Evolutionary conservation across 2,113 vertebrate species (phyloP).

Genomic region (Speoplatyrhinus poulsoni): DNA sequence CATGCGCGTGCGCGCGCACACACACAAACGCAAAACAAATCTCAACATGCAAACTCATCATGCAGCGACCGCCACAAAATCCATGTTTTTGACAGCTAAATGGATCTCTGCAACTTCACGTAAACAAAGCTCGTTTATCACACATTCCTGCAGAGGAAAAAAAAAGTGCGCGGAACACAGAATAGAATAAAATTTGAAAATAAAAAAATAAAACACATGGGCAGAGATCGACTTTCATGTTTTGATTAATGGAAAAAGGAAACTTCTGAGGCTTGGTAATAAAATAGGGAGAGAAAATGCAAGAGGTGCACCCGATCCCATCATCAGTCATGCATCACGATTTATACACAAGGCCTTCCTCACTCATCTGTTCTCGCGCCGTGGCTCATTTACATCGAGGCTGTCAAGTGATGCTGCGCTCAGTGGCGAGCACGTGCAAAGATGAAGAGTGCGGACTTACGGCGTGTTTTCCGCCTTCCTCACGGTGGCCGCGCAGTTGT

Average conservation of each 20-base stretch:
- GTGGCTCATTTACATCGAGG: conserved; percentile 58
- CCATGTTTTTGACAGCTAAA: conserved; percentile 68
- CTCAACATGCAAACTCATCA: conserved; percentile 68
- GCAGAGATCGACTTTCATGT: conserved; percentile 68
- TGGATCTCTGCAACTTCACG: conserved; percentile 68
- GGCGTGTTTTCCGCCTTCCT: conserved; percentile 83
- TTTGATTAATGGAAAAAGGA: conserved; percentile 79
- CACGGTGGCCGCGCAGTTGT: conserved; percentile 85
- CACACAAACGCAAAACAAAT: conserved; percentile 27
- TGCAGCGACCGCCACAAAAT: conserved; percentile 55
- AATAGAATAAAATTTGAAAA: conserved; percentile 8
- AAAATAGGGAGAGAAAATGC: conserved; percentile 57
- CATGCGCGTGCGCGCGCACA: conserved; percentile 49
- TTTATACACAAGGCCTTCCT: conserved; percentile 70
- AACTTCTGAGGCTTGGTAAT: conserved; percentile 72
- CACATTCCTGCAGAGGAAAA: conserved; percentile 55
- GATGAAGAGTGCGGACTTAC: conserved; percentile 78
- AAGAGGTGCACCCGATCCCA: conserved; percentile 66
- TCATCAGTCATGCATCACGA: conserved; percentile 69
- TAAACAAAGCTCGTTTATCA: conserved; percentile 78
- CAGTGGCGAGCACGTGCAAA: neutral
- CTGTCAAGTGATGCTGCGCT: conserved; percentile 59
- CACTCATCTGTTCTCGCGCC: conserved; percentile 53
- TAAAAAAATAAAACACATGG: conserved; percentile 31
- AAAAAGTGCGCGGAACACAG: conserved; percentile 6